phyloP scores from a whole-genome alignment of 2,888 invertebrate genomes.

The Cheilosia soror region DNA sequence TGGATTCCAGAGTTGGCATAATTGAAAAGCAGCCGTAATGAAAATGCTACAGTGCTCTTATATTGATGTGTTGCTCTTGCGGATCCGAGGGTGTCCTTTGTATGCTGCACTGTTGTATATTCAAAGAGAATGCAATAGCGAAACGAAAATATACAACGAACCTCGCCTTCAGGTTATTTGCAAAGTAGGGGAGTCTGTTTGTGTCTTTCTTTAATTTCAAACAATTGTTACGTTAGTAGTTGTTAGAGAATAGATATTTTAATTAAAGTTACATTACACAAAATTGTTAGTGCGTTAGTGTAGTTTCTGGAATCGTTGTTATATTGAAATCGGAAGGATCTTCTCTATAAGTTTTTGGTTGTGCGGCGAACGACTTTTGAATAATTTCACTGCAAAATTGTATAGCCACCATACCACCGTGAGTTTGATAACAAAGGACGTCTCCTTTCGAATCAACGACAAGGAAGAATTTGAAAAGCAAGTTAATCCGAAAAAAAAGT shows the following conservation, averaged over 20 bases:
- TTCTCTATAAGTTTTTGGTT: background rate
- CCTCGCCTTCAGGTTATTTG: conserved; percentile 23
- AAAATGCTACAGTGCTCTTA: conserved; percentile 16
- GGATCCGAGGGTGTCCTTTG: conserved; percentile 40
- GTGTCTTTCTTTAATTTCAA: background rate
- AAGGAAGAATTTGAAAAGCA: too few relatives aligned
- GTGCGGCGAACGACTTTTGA: too few relatives aligned
- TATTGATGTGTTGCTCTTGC: conserved; percentile 28
- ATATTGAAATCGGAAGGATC: background rate
- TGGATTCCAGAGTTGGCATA: conserved; percentile 20
- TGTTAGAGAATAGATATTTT: conserved; percentile 3
- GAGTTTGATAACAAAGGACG: too few relatives aligned
- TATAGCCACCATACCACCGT: too few relatives aligned
- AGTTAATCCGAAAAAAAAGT: too few relatives aligned
- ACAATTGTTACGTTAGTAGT: background rate
- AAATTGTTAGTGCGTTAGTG: background rate
- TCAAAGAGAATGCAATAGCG: conserved; percentile 27
- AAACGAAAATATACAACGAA: conserved; percentile 24
- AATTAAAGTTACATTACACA: conserved; percentile 17
- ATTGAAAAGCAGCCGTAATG: conserved; percentile 36
- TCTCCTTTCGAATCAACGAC: too few relatives aligned
- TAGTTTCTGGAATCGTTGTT: conserved; percentile 1
- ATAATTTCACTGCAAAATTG: too few relatives aligned
- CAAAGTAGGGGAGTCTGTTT: background rate
- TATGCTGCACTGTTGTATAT: conserved; percentile 9